Conservation (phyloP, 1,140 invertebrate species). For the Trichoplusia ni region DNA sequence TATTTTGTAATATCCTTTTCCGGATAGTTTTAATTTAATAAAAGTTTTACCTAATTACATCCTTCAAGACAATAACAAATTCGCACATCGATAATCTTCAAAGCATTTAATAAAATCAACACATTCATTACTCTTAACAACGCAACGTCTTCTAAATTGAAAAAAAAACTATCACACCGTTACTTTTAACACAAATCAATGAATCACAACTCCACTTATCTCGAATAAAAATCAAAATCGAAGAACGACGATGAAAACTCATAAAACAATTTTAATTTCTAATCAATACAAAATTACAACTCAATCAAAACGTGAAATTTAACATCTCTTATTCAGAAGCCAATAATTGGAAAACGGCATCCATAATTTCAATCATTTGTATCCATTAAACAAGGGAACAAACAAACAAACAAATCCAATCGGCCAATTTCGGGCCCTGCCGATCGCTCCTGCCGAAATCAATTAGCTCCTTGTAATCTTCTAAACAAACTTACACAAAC, state of each 20-base stretch:
- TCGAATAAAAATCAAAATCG: not conserved
- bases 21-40: too few species aligned
- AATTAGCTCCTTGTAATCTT: constrained; percentile 66
- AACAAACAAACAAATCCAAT: constrained; percentile 54
- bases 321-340: constrained; percentile 31
- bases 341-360: constrained; percentile 32
- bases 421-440: constrained; percentile 53
- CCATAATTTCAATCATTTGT: constrained; percentile 37
- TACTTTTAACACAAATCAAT: too few species aligned
- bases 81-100: too few species aligned
- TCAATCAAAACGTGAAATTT: constrained; percentile 6
- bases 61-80: too few species aligned
- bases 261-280: constrained; percentile 10
- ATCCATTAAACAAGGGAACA: constrained; percentile 44
- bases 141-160: too few species aligned
- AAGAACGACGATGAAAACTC: not conserved
- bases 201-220: too few species aligned
- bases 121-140: too few species aligned
- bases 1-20: too few species aligned
- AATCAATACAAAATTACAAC: constrained; percentile 16
- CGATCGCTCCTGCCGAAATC: constrained; percentile 71
- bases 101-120: too few species aligned
- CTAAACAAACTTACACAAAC: constrained; percentile 1
- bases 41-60: too few species aligned
- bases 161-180: too few species aligned